phyloP scores from a whole-genome alignment of 2,888 invertebrate species.

The Mimachlamys varia region DNA sequence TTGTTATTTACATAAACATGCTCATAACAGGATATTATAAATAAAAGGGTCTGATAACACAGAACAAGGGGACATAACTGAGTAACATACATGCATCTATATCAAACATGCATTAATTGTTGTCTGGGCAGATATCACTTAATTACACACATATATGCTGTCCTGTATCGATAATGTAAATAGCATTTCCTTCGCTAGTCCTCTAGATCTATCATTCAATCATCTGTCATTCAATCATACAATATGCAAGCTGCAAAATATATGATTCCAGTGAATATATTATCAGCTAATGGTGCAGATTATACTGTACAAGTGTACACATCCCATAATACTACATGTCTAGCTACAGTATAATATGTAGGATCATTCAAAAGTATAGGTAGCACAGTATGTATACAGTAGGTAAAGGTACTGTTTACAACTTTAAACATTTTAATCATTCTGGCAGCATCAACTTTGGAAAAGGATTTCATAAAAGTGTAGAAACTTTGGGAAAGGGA shows the following conservation, averaged over 20 bases:
- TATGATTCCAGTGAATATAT: not conserved
- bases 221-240: not conserved
- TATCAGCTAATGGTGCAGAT: not conserved
- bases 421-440: not conserved
- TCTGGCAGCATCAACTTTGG: not conserved
- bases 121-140: not conserved
- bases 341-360: not conserved
- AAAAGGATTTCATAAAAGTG: not conserved
- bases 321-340: not conserved
- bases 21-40: not conserved
- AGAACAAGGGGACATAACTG: constrained; percentile 1
- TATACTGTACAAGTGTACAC: not conserved
- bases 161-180: not conserved
- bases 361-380: not conserved
- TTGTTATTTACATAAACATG: not conserved
- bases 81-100: not conserved
- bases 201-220: not conserved
- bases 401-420: not conserved
- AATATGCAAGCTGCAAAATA: not conserved
- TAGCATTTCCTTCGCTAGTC: not conserved
- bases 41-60: not conserved
- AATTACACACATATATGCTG: not conserved
- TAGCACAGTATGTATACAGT: not conserved
- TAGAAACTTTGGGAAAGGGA: not conserved
- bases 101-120: not conserved